These are phyloP conservation scores for Euphydryas editha DNA, from an alignment of 2,888 invertebrate species.

Conservation along the genomic window DNA sequence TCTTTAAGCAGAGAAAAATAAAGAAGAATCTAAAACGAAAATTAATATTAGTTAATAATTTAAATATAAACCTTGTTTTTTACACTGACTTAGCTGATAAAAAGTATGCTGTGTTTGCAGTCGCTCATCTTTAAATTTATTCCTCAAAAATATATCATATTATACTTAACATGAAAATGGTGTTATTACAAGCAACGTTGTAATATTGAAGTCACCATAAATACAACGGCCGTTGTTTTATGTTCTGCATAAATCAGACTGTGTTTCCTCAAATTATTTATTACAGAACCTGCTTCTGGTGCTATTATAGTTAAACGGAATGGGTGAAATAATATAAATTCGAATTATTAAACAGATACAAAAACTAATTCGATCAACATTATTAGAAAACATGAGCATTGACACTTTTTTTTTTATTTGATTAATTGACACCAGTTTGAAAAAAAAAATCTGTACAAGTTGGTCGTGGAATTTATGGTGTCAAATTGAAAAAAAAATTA, in stretches of 20 bases:
- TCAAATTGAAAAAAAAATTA: too few relatives aligned
- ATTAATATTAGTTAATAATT: too few relatives aligned
- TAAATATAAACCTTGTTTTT: too few relatives aligned
- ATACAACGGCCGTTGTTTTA: constrained; percentile 48
- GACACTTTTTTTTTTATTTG: too few relatives aligned
- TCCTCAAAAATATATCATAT: constrained; percentile 11
- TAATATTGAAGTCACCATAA: constrained; percentile 46
- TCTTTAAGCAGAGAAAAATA: too few relatives aligned
- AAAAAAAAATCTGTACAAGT: too few relatives aligned
- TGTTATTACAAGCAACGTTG: constrained; percentile 37
- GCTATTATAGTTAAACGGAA: constrained; percentile 40
- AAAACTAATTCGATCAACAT: neutral
- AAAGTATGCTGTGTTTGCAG: too few relatives aligned
- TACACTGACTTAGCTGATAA: too few relatives aligned
- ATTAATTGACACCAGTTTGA: too few relatives aligned
- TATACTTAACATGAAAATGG: constrained; percentile 23
- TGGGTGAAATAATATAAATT: constrained; percentile 4
- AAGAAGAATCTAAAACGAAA: too few relatives aligned
- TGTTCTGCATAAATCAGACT: constrained; percentile 49
- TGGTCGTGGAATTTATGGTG: too few relatives aligned
- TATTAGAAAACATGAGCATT: neutral
- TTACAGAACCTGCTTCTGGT: constrained; percentile 45
- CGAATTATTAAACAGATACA: neutral
- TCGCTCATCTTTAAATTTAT: too few relatives aligned
- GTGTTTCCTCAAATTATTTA: constrained; percentile 54